A percentile compares a stretch with the other conserved stretches of the same genome.
phyloP scores from a whole-genome alignment of 2,797 vertebrate species.

The Eulemur mongoz region DNA sequence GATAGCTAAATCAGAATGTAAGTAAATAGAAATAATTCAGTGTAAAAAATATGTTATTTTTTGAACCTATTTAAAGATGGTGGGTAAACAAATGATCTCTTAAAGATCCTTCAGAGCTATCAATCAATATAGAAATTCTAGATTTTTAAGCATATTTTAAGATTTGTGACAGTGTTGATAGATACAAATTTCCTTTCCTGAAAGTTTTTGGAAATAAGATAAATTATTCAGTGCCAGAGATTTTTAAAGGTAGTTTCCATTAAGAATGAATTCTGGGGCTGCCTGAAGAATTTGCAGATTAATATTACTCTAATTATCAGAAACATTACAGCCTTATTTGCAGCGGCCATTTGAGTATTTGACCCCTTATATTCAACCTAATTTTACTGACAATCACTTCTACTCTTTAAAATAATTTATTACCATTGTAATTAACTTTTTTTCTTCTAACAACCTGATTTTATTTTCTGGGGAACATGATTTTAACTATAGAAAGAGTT shows the following conservation, averaged over 20 bases:
- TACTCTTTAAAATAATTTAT: not conserved
- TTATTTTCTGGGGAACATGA: not conserved
- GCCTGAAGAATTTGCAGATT: not conserved
- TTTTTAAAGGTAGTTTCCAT: not conserved
- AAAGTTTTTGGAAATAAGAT: not conserved
- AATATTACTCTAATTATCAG: not conserved
- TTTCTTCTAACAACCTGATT: not conserved
- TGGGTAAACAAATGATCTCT: not conserved
- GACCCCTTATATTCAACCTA: not conserved
- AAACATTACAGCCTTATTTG: not conserved
- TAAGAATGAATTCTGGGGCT: not conserved
- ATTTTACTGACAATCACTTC: not conserved
- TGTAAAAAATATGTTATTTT: not conserved
- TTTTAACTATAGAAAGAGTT: slow-evolving; percentile 8
- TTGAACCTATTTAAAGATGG: not conserved
- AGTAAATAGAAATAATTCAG: not conserved
- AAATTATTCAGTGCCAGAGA: not conserved
- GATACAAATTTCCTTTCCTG: not conserved
- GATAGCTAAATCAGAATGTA: not conserved
- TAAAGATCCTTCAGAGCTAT: not conserved
- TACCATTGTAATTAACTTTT: not conserved
- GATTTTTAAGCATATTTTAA: not conserved
- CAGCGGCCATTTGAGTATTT: not conserved
- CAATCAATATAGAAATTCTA: not conserved
- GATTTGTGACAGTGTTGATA: not conserved